These are phyloP conservation scores for Agrotis clavis DNA, from an alignment of 2,888 invertebrate species.

Conservation along the genomic window DNA sequence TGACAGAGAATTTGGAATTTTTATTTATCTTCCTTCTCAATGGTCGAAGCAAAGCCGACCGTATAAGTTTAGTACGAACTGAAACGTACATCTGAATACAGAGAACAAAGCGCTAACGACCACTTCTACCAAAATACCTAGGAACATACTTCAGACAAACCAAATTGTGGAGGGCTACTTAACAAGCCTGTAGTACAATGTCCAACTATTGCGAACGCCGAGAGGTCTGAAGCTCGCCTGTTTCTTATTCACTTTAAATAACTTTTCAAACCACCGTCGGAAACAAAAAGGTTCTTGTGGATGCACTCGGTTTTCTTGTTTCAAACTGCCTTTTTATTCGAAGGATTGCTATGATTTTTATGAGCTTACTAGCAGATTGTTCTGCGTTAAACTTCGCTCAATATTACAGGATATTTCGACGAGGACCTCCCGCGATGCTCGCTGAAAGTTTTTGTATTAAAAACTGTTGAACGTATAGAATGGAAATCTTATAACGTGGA, in stretches of 20 bases:
- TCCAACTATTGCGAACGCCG: constrained; percentile 53
- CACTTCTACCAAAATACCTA: constrained; percentile 44
- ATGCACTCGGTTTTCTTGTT: constrained; percentile 60
- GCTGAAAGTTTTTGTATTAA: constrained; percentile 55
- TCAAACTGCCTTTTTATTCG: constrained; percentile 50
- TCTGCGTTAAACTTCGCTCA: constrained; percentile 43
- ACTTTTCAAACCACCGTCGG: constrained; percentile 61
- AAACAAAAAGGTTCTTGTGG: constrained; percentile 62
- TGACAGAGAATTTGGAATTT: constrained; percentile 1
- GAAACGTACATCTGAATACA: constrained; percentile 9
- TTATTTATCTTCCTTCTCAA: constrained; percentile 10
- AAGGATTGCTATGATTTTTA: constrained; percentile 61
- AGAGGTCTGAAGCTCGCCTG: constrained; percentile 60
- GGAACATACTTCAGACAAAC: constrained; percentile 46
- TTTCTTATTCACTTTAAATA: constrained; percentile 71
- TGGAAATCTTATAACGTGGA: constrained; percentile 25
- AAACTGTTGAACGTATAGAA: constrained; percentile 52
- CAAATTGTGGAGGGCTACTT: constrained; percentile 64
- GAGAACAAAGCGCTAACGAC: constrained; percentile 50
- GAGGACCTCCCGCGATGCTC: constrained; percentile 13
- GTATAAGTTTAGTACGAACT: not conserved
- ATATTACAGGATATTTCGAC: constrained; percentile 50
- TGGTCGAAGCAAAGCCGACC: not conserved
- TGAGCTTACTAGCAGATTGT: constrained; percentile 55
- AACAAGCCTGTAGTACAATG: constrained; percentile 65